These are phyloP conservation scores for Gymnocypris eckloni DNA, from an alignment of 2,797 vertebrate genomes.

Conservation along the genomic window DNA sequence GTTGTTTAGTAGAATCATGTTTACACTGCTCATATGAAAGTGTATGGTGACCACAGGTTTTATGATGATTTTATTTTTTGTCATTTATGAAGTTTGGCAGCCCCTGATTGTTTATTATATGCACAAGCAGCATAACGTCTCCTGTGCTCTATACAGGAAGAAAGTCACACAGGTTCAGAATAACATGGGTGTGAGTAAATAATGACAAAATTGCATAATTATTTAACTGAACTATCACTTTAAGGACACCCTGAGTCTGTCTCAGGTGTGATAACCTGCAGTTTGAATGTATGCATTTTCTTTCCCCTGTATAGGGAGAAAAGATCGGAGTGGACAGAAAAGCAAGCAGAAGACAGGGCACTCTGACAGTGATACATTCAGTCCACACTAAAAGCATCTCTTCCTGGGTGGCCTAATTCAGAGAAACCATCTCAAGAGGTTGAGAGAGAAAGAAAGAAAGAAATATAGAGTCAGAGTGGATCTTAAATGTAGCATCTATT, in stretches of 20 bases:
- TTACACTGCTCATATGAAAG: not conserved
- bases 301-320: conserved; percentile 4
- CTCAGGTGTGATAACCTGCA: not conserved
- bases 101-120: not conserved
- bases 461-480: not conserved
- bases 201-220: not conserved
- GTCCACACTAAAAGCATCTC: conserved; percentile 56
- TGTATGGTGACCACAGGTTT: not conserved
- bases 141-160: not conserved
- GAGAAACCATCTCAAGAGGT: conserved; percentile 35
- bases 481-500: not conserved
- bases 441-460: not conserved
- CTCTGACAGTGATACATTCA: conserved; percentile 52
- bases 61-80: not conserved
- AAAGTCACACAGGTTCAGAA: not conserved
- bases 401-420: conserved; percentile 58
- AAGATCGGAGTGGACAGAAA: conserved; percentile 23
- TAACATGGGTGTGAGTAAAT: not conserved
- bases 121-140: not conserved
- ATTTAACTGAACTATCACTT: not conserved
- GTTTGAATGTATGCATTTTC: conserved; percentile 20
- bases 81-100: not conserved
- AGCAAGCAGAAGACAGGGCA: conserved; percentile 25
- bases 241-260: not conserved
- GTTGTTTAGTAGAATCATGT: not conserved